Evolutionary conservation across 2,797 vertebrate species (phyloP).

Genomic region (Pogoniulus pusillus): DNA sequence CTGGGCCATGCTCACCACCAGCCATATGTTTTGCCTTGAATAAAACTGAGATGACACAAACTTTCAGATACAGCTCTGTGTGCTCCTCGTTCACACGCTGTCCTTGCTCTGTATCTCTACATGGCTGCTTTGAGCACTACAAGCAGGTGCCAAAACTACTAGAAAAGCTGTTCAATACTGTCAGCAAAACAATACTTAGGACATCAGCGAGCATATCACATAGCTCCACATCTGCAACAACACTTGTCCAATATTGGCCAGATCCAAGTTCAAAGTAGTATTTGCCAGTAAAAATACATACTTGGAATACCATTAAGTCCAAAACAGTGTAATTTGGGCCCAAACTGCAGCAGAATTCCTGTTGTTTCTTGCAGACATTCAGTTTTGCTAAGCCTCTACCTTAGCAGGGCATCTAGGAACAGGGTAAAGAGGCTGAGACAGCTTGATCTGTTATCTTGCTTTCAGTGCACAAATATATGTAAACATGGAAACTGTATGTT

Average conservation of each 20-base stretch:
- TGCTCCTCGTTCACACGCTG: not conserved
- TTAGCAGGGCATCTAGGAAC: not conserved
- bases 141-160: not conserved
- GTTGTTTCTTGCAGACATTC: not conserved
- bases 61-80: not conserved
- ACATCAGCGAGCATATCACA: not conserved
- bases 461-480: not conserved
- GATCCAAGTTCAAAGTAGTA: not conserved
- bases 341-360: not conserved
- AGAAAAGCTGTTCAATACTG: not conserved
- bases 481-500: conserved; percentile 2
- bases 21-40: not conserved
- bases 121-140: not conserved
- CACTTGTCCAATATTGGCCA: not conserved
- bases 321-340: not conserved
- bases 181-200: not conserved
- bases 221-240: not conserved
- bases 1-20: not conserved
- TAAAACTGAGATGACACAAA: not conserved
- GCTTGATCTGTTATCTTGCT: not conserved
- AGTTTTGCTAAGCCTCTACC: not conserved
- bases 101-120: not conserved
- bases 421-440: not conserved
- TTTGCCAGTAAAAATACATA: not conserved
- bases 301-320: not conserved